These are phyloP conservation scores for Syrmaticus mikado DNA, from an alignment of 2,113 vertebrate genomes.

Conservation along the genomic window DNA sequence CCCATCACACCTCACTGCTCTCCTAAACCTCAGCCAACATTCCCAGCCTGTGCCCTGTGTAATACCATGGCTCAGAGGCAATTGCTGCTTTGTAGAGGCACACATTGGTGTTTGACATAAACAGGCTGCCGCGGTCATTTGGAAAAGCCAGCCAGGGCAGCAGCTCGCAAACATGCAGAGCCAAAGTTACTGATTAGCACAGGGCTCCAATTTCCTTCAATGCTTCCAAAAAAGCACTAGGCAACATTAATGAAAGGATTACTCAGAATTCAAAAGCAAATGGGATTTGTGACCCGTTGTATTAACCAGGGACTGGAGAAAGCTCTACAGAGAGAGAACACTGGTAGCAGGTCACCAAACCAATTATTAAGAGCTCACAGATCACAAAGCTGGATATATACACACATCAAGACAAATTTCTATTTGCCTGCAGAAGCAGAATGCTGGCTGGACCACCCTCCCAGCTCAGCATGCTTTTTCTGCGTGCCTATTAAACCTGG, in stretches of 20 bases:
- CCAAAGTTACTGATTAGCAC: slow-evolving; percentile 17
- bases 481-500: slow-evolving; percentile 39
- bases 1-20: neutral
- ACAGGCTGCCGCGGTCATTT: neutral
- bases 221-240: slow-evolving; percentile 24
- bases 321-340: slow-evolving; percentile 26
- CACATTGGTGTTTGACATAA: neutral
- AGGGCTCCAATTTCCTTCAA: neutral
- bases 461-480: neutral
- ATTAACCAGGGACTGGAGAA: slow-evolving; percentile 35
- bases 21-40: neutral
- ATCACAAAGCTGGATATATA: slow-evolving; percentile 55
- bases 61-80: neutral
- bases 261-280: slow-evolving; percentile 51
- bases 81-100: neutral
- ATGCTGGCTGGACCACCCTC: neutral
- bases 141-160: neutral
- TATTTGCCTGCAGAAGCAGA: slow-evolving; percentile 50
- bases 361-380: slow-evolving; percentile 72
- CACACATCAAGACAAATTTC: slow-evolving; percentile 48
- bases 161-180: neutral
- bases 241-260: slow-evolving; percentile 25
- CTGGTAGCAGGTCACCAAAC: slow-evolving; percentile 50
- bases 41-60: neutral
- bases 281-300: slow-evolving; percentile 57